Evolutionary conservation across 2,888 invertebrate species (phyloP).

Genomic region (Brachypalpus laphriformis): DNA sequence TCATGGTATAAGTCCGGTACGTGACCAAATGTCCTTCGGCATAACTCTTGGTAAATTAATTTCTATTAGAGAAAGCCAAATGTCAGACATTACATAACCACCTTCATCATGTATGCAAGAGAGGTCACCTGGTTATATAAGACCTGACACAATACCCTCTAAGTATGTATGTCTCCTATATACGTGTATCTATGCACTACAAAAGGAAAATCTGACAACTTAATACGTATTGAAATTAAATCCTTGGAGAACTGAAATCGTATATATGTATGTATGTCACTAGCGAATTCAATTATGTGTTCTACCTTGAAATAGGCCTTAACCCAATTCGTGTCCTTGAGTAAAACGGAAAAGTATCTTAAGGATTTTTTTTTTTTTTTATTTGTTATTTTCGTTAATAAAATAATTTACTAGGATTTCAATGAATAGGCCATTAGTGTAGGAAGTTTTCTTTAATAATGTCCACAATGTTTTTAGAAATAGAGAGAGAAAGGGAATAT

Average conservation of each 20-base stretch:
- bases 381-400: not conserved
- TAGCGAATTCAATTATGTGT: not conserved
- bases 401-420: not conserved
- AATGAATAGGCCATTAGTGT: conserved; percentile 1
- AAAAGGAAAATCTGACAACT: not conserved
- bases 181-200: not conserved
- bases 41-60: not conserved
- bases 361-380: not conserved
- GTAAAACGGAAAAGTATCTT: not conserved
- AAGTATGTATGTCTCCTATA: not conserved
- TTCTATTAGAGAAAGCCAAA: not conserved
- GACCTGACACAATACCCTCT: not conserved
- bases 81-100: not conserved
- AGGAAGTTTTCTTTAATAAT: not conserved
- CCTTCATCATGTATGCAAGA: not conserved
- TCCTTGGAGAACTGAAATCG: not conserved
- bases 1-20: not conserved
- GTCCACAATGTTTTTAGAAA: too few species aligned
- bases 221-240: not conserved
- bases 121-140: not conserved
- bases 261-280: too few species aligned
- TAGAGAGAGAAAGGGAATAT: not conserved
- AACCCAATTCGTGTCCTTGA: not conserved
- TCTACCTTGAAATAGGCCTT: not conserved
- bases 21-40: not conserved